Conservation (phyloP, 2,888 invertebrate genomes). For the Lithodes maja region DNA sequence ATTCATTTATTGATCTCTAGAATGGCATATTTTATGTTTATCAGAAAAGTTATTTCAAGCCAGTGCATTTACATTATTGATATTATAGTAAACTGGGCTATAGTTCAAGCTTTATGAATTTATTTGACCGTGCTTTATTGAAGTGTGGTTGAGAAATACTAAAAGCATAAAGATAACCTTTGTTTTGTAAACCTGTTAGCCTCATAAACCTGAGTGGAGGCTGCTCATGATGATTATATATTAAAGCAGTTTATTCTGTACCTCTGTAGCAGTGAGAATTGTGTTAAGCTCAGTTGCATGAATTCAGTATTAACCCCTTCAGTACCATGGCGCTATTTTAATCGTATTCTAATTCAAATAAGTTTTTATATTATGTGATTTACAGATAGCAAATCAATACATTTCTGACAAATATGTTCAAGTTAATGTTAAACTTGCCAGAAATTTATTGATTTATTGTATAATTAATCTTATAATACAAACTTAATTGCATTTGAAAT, state of each 20-base stretch:
- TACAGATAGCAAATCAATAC: no score
- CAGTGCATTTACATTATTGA: not conserved
- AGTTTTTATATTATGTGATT: no score
- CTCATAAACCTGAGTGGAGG: not conserved
- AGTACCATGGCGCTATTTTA: no score
- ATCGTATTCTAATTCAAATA: no score
- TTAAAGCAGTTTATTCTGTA: not conserved
- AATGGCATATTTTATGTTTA: not conserved
- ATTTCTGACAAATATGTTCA: no score
- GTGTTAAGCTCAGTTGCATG: not conserved
- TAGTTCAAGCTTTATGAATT: not conserved
- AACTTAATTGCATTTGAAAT: no score
- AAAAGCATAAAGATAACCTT: not conserved
- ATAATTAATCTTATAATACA: no score
- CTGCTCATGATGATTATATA: not conserved
- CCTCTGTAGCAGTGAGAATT: not conserved
- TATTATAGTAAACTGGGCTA: not conserved
- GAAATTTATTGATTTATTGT: no score
- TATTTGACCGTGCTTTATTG: not conserved
- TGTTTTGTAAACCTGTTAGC: not conserved
- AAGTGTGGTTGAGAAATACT: not conserved
- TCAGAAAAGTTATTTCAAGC: conserved; percentile 2
- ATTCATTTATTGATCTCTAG: conserved; percentile 21
- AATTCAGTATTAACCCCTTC: no score
- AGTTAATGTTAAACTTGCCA: no score